Evolutionary conservation across 2,113 vertebrate species (phyloP), one percentile per base, ranked within the genome.

Genomic region (Tragelaphus scriptus): DNA sequence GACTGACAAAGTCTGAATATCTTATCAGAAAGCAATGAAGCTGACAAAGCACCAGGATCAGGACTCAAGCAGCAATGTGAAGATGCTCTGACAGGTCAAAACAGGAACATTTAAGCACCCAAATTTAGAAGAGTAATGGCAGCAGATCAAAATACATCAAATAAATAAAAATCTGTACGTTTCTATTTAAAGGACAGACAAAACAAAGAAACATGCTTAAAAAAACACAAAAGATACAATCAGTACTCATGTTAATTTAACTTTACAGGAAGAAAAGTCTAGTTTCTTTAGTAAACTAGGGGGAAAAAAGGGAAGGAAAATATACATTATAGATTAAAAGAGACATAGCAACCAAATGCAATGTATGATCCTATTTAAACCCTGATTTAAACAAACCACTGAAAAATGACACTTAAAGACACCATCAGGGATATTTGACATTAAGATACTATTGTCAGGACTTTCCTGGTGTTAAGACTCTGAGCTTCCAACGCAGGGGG

Each of bases 21-120:
- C 84, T 17, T 88, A 15, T 71, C 84, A 86, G 15, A 96, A 89
- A 94, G 56, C 56, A 92, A 97, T 56, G 30, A 92, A 91, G 49
- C 25, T 44, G 36, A n/a, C 68, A 90, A 80, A 85, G 75, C 75
- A 85, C 47, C 47, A 94, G 13, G 32, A 79, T 91, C 30, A 92
- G 61, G 75, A 87, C 32, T 93, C 49, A 86, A 40, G 25, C 93
- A 28, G n/a, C n/a, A 91, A 68, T 63, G 1, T 95, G 53, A 93
- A 91, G 75, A 88, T 88, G n/a, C 14, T 79, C 36, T 36, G 47
- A 95, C 4, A 91, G 17, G 28, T 21, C 59, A 75, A 91, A 86
- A 58, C 32, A 30, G 44, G 61, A 94, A 92, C 92, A 92, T 59
- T 7, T 44, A 3, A 89, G 59, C 59, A 86, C 75, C 53, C 58